Base-by-base conservation (phyloP, 2,797 vertebrate genomes). In the Clamator glandarius region DNA sequence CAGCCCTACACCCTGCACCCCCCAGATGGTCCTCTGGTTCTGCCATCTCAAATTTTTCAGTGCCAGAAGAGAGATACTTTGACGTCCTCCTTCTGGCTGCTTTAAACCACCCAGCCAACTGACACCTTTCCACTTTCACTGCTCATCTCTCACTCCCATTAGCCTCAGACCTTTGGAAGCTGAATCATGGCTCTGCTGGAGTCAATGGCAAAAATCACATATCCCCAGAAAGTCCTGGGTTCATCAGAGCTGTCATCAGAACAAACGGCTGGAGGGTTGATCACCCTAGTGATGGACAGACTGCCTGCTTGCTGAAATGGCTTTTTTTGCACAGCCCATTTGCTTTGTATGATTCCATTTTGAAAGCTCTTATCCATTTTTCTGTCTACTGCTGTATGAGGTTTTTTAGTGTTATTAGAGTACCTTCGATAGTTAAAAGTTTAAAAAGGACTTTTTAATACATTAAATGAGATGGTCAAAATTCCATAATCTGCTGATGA, bases 241-340 rank as follows among this genome's bases (percentile, higher is more conserved):
- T 89, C 52, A 57, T 26, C 4, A 3, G 55, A 77, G 44, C 76
- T 92, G 76, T 67, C 89, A 87, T 84, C 74, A 87, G 91, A 78
- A 73, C 39, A 91, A 91, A 84, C 26, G 87, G 85, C 88, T 1
- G 2, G 52, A 87, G 81, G 90, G 77, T 57, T 89, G 70, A 74
- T 82, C 3, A 3, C 15, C 61, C 44, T 46, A 57, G 81, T 80
- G 88, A 87, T 58, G 70, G 92, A 92, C 84, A 90, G 88, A 87
- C 29, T 51, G 72, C 54, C 50, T 89, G 68, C 12, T 0, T 89
- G 81, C 57, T 93, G 78, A 95, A 96, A 87, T 77, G 70, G 61
- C 17, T 91, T 92, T 93, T 93, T 68, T 82, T 87, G 67, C 72
- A 92, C 74, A 80, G 86, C 50, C 78, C 78, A 80, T 72, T 95